A percentile compares a stretch with the other conserved stretches of the same genome.
Conservation (phyloP, 1,140 invertebrate genomes). For the Ceratoteleas bidentatus region DNA sequence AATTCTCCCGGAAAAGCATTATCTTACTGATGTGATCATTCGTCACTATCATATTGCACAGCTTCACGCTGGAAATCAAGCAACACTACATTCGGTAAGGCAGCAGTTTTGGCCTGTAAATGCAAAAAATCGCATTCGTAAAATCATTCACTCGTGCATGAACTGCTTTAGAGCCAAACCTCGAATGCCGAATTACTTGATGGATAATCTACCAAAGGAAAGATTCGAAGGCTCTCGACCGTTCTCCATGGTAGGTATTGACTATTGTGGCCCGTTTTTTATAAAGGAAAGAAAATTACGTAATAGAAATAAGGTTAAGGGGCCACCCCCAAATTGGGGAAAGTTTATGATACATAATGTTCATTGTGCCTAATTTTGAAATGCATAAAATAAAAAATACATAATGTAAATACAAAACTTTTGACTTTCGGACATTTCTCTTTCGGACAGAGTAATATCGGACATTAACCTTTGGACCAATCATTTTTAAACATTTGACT, state of each 20-base stretch:
- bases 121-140: constrained; percentile 4
- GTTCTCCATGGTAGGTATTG: constrained; percentile 17
- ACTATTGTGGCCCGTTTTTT: constrained; percentile 35
- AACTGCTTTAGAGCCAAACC: neutral
- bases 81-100: neutral
- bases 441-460: too few relatives aligned
- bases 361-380: too few relatives aligned
- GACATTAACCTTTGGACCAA: too few relatives aligned
- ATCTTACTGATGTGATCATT: neutral
- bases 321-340: too few relatives aligned
- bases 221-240: neutral
- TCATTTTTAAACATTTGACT: too few relatives aligned
- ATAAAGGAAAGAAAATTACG: constrained; percentile 34
- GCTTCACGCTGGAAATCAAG: neutral
- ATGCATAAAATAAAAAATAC: too few relatives aligned
- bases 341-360: too few relatives aligned
- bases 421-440: too few relatives aligned
- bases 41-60: neutral
- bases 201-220: neutral
- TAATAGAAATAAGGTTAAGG: constrained; percentile 14
- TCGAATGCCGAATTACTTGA: neutral
- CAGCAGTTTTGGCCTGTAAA: neutral
- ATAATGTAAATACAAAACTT: too few relatives aligned
- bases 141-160: neutral
- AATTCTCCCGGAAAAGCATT: neutral